These are phyloP conservation scores for Penaeus vannamei DNA, from an alignment of 1,140 invertebrate genomes.

Conservation along the genomic window DNA sequence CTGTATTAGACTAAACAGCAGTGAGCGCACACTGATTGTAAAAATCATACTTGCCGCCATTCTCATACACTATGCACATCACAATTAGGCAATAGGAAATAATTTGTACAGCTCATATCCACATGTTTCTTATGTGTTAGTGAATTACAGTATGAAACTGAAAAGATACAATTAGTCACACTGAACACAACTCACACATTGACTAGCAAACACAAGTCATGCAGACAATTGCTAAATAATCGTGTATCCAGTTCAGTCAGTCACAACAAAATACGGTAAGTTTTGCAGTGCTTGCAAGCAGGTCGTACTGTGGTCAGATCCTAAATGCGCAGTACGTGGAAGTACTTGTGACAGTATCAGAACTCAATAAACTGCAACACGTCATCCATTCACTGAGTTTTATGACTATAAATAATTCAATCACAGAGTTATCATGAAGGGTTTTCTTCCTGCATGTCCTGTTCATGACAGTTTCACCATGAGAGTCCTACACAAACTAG, in stretches of 20 bases:
- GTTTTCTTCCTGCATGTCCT: not conserved
- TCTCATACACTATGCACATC: conserved; percentile 56
- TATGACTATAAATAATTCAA: conserved; percentile 36
- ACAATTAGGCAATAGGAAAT: conserved; percentile 49
- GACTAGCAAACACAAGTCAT: conserved; percentile 63
- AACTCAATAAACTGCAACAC: conserved; percentile 15
- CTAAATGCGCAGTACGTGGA: conserved; percentile 46
- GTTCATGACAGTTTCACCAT: conserved; percentile 19
- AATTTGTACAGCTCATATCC: conserved; percentile 63
- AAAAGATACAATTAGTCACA: conserved; percentile 56
- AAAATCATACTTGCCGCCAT: conserved; percentile 33
- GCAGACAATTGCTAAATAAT: conserved; percentile 62
- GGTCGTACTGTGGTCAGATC: conserved; percentile 40
- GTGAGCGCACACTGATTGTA: not conserved
- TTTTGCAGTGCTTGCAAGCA: conserved; percentile 39
- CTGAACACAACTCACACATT: conserved; percentile 59
- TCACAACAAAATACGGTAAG: conserved; percentile 40
- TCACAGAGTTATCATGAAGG: conserved; percentile 47
- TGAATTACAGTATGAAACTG: conserved; percentile 58
- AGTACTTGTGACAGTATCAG: conserved; percentile 29
- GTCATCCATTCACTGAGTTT: conserved; percentile 30
- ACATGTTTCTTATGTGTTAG: conserved; percentile 59
- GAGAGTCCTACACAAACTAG: conserved; percentile 37
- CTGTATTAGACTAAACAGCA: conserved; percentile 5
- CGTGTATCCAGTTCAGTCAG: conserved; percentile 52